phyloP scores from a whole-genome alignment of 2,797 vertebrate species.

The Hozukius guyotensis region DNA sequence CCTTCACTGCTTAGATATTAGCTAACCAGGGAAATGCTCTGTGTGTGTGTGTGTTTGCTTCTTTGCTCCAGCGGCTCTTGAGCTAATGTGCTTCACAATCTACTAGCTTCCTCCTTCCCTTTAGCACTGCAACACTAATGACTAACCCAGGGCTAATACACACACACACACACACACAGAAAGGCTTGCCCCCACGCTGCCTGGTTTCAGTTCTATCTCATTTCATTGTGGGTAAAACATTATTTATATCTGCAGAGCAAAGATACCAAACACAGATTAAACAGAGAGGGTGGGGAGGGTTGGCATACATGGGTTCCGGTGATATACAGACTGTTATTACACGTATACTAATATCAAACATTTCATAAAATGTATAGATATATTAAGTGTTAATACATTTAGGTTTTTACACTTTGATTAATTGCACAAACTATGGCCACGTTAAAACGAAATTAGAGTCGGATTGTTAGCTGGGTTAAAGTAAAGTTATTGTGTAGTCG shows the following conservation, averaged over 20 bases:
- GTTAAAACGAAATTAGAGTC: neutral
- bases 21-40: conserved; percentile 29
- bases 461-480: neutral
- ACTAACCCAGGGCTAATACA: conserved; percentile 53
- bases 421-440: neutral
- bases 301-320: neutral
- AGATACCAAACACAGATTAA: conserved; percentile 18
- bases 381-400: neutral
- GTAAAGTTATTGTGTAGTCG: neutral
- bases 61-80: conserved; percentile 49
- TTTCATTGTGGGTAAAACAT: conserved; percentile 40
- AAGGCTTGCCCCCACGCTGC: too few species aligned
- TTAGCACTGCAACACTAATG: conserved; percentile 55
- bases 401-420: neutral
- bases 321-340: neutral
- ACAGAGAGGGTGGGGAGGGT: neutral
- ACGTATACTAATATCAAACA: neutral
- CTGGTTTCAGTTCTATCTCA: conserved; percentile 14
- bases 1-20: conserved; percentile 42
- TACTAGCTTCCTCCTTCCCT: conserved; percentile 48
- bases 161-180: neutral
- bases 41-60: neutral
- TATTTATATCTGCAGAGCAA: conserved; percentile 49
- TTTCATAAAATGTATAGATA: neutral
- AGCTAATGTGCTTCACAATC: conserved; percentile 66